Base-by-base conservation (phyloP, 2,888 invertebrate species). In the Drosophila cracens region DNA sequence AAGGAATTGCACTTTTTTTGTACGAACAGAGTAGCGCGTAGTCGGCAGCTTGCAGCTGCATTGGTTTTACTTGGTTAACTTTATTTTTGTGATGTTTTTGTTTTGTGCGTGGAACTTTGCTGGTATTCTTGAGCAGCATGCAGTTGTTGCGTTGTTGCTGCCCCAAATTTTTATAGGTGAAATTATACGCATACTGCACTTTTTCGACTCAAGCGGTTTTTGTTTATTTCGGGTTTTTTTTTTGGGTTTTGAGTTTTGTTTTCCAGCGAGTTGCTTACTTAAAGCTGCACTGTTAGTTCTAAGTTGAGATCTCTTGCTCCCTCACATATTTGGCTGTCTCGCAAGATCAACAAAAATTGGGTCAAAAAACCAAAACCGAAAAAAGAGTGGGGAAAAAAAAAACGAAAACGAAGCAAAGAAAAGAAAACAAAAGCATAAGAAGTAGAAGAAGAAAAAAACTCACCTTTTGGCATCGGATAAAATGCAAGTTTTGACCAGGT, bases 381-480 rank as follows among this genome's bases (percentile, higher is more conserved):
- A 61, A 31, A 56, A 60, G 11, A 13, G 16, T 18, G 48, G 21
- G 49, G 11, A 18, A n/a, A 38, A 27, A 34, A 74, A 67, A 40
- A 75, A 51, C 38, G 34, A 63, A 56, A 46, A 34, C 27, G 10
- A 58, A 33, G 11, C 49, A 27, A 40, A 29, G 21, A 16, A 31
- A 21, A 62, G 25, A 62, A 25, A 38, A 33, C 25, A 58, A 62
- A 57, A 90, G 90, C 74, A 16, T 8, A 38, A 62, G 46, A 46
- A 16, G 16, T 16, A 46, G 46, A 46, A 13, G 43, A 21, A 11
- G 11, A 53, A 46, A 53, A 68, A 67, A 69, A 90, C 91, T 77
- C 82, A 92, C 91, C 92, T 92, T 90, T 90, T 87, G 81, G 82
- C 89, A 82, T 90, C 87, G 74, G 83, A 83, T 81, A 91, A 83